Base-by-base conservation (phyloP, 2,888 invertebrate genomes). In the Chouioia cunea region DNA sequence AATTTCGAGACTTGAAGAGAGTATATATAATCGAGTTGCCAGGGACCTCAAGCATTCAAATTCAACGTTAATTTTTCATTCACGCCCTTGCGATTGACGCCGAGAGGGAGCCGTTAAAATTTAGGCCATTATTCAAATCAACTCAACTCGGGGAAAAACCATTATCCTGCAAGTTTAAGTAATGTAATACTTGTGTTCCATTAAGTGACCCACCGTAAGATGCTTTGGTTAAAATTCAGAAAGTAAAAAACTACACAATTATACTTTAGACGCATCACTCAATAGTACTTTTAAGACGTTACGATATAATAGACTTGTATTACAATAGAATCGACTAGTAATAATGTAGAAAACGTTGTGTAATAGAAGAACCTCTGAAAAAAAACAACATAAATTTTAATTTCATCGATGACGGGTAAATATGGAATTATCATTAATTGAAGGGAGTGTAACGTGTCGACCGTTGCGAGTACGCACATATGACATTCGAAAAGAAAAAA, bases 361-460 rank as follows among this genome's bases (percentile, higher is more conserved):
- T 36, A 10, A 12, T 0, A 8, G 20, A 23, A 16, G 10, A 14
- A 46, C 52, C 20, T 15, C 18, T 2, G 12, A 14, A 20, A 47
- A 56, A 56, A 48, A 48, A 48, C 56, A 6, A 4, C 6, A 44
- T 56, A 65, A 65, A 58, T 52, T 65, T 43, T 54, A 52, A 15
- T 16, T 44, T 46, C 8, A 12, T 27, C 36, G 50, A 0, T 2
- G 27, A 23, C 14, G 12, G 53, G 22, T 43, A 56, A 48, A 62
- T 57, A 53, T 70, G 58, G 46, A 63, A 70, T 70, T 64, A 64
- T 70, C 70, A 64, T 70, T 64, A 64, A 58, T 52, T 46, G 58
- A 43, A 52, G 57, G 69, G 52, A 58, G 22, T 43, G 23, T 6
- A 63, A 2, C 14, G 20, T 16, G n/a, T n/a, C n/a, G 47, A 53